Conservation (phyloP, 1,140 invertebrate species). For the Apis dorsata region DNA sequence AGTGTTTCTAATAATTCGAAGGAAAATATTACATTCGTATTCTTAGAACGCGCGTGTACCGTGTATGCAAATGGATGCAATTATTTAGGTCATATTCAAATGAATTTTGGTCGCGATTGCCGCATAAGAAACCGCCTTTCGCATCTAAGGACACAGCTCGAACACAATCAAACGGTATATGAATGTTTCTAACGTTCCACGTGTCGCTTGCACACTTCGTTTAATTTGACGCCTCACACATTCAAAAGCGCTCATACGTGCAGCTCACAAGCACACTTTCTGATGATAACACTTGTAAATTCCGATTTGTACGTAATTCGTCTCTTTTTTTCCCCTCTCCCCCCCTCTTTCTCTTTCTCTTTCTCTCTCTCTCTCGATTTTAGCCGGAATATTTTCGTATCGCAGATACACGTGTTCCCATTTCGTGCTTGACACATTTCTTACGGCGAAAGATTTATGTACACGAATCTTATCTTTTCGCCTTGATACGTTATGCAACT, state of each 20-base stretch:
- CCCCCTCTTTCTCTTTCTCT: no score
- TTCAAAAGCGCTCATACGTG: neutral
- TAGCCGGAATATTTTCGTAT: conserved; percentile 4
- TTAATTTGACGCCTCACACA: conserved; percentile 27
- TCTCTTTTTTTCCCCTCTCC: no score
- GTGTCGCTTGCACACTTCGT: conserved; percentile 47
- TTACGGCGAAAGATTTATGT: conserved; percentile 21
- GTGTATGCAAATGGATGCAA: neutral
- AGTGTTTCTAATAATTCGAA: neutral
- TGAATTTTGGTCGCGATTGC: neutral
- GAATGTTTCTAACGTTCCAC: conserved; percentile 55
- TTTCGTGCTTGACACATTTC: conserved; percentile 20
- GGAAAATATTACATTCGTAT: neutral
- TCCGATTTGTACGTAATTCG: conserved; percentile 9
- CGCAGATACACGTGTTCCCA: conserved; percentile 16
- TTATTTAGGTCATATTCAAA: conserved; percentile 32
- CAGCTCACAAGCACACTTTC: neutral
- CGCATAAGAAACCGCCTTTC: conserved; percentile 11
- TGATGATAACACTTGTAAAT: conserved; percentile 29
- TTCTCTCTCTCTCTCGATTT: neutral
- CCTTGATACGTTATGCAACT: conserved; percentile 21
- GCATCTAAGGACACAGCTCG: conserved; percentile 37
- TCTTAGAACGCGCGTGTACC: neutral
- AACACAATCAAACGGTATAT: conserved; percentile 32
- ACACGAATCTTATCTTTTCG: conserved; percentile 12